Evolutionary conservation across 2,113 vertebrate species (phyloP), one percentile per base, ranked within the genome.

Genomic region (Oryzias javanicus): DNA sequence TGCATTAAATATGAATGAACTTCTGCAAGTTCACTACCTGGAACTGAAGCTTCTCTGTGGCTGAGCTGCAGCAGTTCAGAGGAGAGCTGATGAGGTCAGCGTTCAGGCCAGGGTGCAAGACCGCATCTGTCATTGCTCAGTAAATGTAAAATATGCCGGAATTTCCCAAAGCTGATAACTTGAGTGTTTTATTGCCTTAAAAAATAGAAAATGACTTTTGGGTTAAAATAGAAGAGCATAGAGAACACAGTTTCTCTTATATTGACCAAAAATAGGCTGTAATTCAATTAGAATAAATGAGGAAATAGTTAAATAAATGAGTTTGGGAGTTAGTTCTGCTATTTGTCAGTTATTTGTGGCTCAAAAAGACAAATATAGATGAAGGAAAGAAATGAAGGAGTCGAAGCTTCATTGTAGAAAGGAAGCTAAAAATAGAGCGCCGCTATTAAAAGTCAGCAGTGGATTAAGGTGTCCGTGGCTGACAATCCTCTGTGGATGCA

Each of bases 1-100:
- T 59, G 71, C 78, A 86, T 90, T 72, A 87, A 90, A 87, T 80
- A 90, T 87, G 72, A 78, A 90, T 84, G 72, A 79, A 60, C 42
- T 35, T 52, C 53, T 25, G 18, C 19, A 58, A 76, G 60, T 71
- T 76, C 68, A 69, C 78, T 83, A 81, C 72, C 78, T 89, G 82
- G 74, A 49, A 25, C 13, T 19, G 35, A 24, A 45, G 67, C 46
- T 53, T 24, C 54, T 53, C 25, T 27, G 25, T 27, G 25, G 25
- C 25, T 27, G 25, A 27, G 52, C 50, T 13, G 45, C 19, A 8
- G 10, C 59, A 51, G 44, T 3, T 53, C 1, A n/a, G 5, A 51
- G 27, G 60, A 20, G 22, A 35, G 15, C 0, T 14, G n/a, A 0
- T n/a, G n/a, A 12, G n/a, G 6, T 42, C 2, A n/a, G n/a, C n/a